A percentile compares a stretch with the other conserved stretches of the same genome.
These are phyloP conservation scores for Mactromeris polynyma DNA, from an alignment of 2,888 invertebrate genomes.

Conservation along the genomic window DNA sequence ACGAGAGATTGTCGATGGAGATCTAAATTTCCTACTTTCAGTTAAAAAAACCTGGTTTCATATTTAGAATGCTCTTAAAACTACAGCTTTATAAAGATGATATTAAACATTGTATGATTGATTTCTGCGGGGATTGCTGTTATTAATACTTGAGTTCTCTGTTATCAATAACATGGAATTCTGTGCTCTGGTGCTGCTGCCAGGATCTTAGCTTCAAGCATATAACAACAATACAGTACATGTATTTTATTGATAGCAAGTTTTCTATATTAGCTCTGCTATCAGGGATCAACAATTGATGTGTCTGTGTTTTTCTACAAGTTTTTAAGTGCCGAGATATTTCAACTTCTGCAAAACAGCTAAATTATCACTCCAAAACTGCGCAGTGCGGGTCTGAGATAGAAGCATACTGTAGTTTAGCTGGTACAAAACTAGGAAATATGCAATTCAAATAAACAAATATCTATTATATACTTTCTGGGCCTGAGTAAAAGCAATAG, in stretches of 20 bases:
- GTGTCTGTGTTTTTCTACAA: too few species aligned
- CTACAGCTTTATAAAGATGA: not conserved
- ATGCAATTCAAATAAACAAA: too few species aligned
- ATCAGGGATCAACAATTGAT: too few species aligned
- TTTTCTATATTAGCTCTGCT: not conserved
- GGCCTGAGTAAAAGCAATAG: too few species aligned
- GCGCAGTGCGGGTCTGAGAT: too few species aligned
- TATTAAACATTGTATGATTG: conserved; percentile 10
- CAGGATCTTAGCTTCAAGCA: not conserved
- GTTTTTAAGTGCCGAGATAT: too few species aligned
- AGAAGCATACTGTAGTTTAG: too few species aligned
- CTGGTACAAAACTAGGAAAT: too few species aligned
- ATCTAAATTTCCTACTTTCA: not conserved
- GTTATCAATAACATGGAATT: not conserved
- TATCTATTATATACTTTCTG: too few species aligned
- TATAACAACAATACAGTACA: not conserved
- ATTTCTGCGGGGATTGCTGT: not conserved
- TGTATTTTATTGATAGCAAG: not conserved
- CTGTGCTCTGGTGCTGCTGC: not conserved
- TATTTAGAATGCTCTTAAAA: conserved; percentile 1
- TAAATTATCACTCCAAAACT: too few species aligned
- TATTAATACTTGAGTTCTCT: not conserved
- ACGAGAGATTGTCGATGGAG: not conserved
- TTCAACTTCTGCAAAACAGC: too few species aligned
- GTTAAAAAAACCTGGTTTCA: not conserved